phyloP scores from a whole-genome alignment of 2,797 vertebrate species.

The Crax fasciolata region DNA sequence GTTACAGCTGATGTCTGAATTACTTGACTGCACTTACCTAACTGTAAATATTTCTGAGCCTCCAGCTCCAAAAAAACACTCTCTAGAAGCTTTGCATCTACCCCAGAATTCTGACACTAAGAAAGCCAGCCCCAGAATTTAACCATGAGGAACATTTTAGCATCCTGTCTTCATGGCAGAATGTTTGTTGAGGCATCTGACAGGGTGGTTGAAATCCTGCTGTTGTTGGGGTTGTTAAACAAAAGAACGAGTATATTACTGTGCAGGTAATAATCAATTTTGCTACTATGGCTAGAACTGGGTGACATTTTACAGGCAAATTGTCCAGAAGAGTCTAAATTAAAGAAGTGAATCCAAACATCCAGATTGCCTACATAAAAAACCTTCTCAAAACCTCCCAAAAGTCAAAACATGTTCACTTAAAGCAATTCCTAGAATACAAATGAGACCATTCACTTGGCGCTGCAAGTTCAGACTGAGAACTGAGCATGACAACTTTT shows the following conservation, averaged over 20 bases:
- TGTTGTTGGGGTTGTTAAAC: not conserved
- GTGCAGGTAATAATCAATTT: not conserved
- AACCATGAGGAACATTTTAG: not conserved
- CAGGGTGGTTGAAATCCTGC: not conserved
- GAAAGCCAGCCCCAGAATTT: not conserved
- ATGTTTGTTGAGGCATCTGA: not conserved
- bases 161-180: not conserved
- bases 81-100: not conserved
- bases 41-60: constrained; percentile 20
- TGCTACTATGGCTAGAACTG: not conserved
- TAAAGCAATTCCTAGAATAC: not conserved
- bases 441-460: not conserved
- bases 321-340: not conserved
- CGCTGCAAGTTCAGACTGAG: not conserved
- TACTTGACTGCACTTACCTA: constrained; percentile 15
- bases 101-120: not conserved
- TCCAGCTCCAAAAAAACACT: not conserved
- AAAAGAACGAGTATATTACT: not conserved
- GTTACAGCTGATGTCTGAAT: not conserved
- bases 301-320: not conserved
- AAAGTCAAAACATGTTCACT: not conserved
- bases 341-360: not conserved
- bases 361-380: not conserved
- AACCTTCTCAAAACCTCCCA: not conserved
- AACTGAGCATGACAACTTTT: not conserved